Evolutionary conservation across 2,797 vertebrate genomes (phyloP), one percentile per base, ranked within the genome.

Genomic region (Botia kubotai): DNA sequence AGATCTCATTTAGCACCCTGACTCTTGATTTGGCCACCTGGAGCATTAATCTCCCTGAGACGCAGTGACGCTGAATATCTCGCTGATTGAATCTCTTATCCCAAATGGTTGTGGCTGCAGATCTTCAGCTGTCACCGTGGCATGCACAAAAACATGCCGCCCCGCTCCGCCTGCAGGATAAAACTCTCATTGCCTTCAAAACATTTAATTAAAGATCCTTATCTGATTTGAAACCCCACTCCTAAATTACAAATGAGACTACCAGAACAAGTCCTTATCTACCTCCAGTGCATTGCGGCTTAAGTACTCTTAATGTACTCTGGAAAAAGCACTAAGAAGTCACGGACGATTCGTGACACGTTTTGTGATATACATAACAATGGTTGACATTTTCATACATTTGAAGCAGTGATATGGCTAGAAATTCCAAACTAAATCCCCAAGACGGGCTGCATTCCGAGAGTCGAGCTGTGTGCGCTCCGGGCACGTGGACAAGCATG

Each of bases 161-260:
- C 72, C 43, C 2, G 72, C 84, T 66, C 66, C 21, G 33, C 48
- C 67, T 60, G 21, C 53, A 53, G 39, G 74, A 75, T 62, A 55
- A 55, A 77, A 63, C 39, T 53, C 46, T 46, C 58, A 60, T 70
- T 74, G 17, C 74, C 53, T 82, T 85, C 66, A 80, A 85, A 82
- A 85, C 55, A 79, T 86, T 71, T 82, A 84, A 78, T 84, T 52
- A 82, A 81, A 85, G 76, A 85, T 80, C n/a, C 7, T 62, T 83
- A 83, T 80, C 79, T 71, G 58, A 78, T 86, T 83, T 71, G 52
- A 81, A 66, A 72, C 36, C 71, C 68, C 58, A 26, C 70, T 75
- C 39, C 55, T 77, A 70, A 74, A 74, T 81, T 77, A 79, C 78
- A 78, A 68, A 80, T 55, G 77, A 83, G 74, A 73, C 72, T 58